A percentile compares a stretch with the other conserved stretches of the same genome.
Conservation (phyloP, 2,797 vertebrate genomes). For the Buceros bicornis region DNA sequence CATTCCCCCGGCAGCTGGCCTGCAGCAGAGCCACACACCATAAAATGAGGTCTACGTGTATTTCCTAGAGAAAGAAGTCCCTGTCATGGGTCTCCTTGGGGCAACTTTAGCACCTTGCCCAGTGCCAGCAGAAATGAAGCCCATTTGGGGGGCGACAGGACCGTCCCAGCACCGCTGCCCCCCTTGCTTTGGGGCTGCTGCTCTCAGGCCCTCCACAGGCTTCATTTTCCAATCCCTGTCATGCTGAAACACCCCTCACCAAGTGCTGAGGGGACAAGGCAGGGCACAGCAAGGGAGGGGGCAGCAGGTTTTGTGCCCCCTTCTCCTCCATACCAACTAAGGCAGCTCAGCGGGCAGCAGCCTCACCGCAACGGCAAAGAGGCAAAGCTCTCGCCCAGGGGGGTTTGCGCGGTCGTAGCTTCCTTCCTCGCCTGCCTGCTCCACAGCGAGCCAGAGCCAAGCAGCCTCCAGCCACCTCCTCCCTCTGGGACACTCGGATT, state of each 20-base stretch:
- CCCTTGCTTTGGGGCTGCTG: not conserved
- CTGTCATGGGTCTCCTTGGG: not conserved
- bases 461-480: not conserved
- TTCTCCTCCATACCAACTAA: not conserved
- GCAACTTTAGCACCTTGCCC: not conserved
- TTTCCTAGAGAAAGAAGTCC: not conserved
- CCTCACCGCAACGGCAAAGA: not conserved
- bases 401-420: rapidly evolving
- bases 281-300: rapidly evolving
- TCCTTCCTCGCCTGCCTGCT: not conserved
- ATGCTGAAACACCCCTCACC: not conserved
- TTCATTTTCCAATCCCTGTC: rapidly evolving
- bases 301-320: not conserved
- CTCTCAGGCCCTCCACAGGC: not conserved
- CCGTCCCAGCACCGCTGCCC: rapidly evolving
- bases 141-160: not conserved
- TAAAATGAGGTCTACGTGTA: rapidly evolving
- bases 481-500: not conserved
- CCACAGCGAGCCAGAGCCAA: not conserved
- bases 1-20: not conserved
- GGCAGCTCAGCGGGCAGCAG: not conserved
- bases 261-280: not conserved
- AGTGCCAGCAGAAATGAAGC: rapidly evolving
- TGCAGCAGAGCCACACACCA: not conserved
- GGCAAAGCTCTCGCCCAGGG: rapidly evolving